Base-by-base conservation (phyloP, 2,797 vertebrate genomes). In the Adrianichthys oophorus region DNA sequence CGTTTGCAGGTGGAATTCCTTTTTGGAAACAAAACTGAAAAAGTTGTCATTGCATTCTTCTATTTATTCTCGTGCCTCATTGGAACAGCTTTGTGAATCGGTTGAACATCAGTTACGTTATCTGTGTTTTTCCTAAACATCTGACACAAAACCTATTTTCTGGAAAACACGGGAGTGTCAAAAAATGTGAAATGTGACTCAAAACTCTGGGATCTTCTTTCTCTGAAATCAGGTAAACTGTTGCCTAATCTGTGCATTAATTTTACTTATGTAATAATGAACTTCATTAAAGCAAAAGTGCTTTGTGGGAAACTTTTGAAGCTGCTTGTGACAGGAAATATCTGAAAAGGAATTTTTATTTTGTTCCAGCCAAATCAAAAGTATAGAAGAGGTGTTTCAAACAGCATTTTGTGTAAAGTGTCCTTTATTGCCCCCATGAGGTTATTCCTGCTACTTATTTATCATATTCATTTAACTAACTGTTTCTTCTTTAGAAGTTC, bases 21-120 rank as follows among this genome's bases (percentile, higher is more conserved):
- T 37, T 29, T 37, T 37, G 32, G 10, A 10, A 37, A 32, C 32
- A 32, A 32, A 29, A 29, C 26, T 7, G 26, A 29, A 29, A 12
- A 37, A 13, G 32, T 37, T 37, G 32, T 37, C 10, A 10, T 37
- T 37, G 10, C 10, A 37, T 37, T 37, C 29, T 12, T 32, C 29
- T 62, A 80, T 83, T 80, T 80, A 83, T 80, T 72, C 41, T 41
- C 32, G 18, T 26, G 23, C 15, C 40, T 76, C 46, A 29, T 29
- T 29, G 26, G 26, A 29, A 29, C 26, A 29, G 26, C 7, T 64
- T 14, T 18, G 13, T 42, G 3, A 23, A 29, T 2, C 4, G 10
- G 18, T 49, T 43, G 48, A 49, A 52, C 46, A 40, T 46, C 54
- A 40, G 55, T 13, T 26, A n/a, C 14, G 46, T 41, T 45, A 24